Evolutionary conservation across 2,888 invertebrate genomes (phyloP).

Genomic region (Sympetrum striolatum): DNA sequence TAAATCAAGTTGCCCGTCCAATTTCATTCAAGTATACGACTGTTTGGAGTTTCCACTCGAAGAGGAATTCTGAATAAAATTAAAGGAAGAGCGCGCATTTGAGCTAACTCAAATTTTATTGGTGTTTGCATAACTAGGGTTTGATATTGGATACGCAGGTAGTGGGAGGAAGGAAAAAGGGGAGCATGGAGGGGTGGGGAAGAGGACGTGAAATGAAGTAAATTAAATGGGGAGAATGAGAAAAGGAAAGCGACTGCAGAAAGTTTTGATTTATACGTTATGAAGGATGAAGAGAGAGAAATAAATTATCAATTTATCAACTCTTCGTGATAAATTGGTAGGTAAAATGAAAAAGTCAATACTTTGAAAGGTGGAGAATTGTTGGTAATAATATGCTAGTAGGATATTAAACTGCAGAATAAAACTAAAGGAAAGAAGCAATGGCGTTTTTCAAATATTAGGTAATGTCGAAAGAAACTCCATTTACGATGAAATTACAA

Average conservation of each 20-base stretch:
- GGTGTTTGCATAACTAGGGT: not conserved
- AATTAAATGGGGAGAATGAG: not conserved
- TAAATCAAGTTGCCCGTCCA: not conserved
- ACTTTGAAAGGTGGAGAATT: too few species aligned
- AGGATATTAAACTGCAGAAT: too few species aligned
- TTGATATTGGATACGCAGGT: not conserved
- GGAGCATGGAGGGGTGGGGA: not conserved
- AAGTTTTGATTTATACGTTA: not conserved
- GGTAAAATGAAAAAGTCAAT: too few species aligned
- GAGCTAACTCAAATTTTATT: not conserved
- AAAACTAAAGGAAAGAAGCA: too few species aligned
- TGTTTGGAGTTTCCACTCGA: not conserved
- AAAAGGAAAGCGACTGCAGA: not conserved
- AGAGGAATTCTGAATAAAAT: not conserved
- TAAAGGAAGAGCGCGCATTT: not conserved
- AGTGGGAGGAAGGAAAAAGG: not conserved
- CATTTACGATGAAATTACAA: too few species aligned
- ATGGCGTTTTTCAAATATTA: too few species aligned
- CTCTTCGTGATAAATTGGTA: too few species aligned
- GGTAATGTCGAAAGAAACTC: too few species aligned
- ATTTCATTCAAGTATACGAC: not conserved
- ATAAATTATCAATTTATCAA: too few species aligned
- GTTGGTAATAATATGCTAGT: too few species aligned
- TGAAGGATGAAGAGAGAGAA: not conserved
- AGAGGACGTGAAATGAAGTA: not conserved